phyloP scores from a whole-genome alignment of 1,140 invertebrate species.

The Oryctes rhinoceros region DNA sequence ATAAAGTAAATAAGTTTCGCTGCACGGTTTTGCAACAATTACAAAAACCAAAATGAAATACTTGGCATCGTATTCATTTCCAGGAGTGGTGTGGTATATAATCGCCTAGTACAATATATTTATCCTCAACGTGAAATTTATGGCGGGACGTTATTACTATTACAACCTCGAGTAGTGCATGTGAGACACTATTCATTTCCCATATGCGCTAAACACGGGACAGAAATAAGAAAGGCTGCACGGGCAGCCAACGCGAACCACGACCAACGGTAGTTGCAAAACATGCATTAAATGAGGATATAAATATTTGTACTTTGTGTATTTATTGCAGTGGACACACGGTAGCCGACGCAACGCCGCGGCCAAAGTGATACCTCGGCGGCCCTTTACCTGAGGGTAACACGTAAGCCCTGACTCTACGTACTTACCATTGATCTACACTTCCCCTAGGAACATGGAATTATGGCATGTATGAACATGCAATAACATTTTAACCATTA shows the following conservation, averaged over 20 bases:
- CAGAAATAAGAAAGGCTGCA: slow-evolving; percentile 19
- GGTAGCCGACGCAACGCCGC: slow-evolving; percentile 19
- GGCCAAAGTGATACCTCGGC: slow-evolving; percentile 12
- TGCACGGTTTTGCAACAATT: too few species aligned
- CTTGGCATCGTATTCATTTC: neutral
- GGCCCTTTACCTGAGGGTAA: slow-evolving; percentile 37
- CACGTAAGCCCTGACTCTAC: slow-evolving; percentile 47
- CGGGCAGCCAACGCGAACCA: neutral
- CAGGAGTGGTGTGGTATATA: neutral
- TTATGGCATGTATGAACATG: slow-evolving; percentile 47
- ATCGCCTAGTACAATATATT: neutral
- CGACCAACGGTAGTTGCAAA: slow-evolving; percentile 26
- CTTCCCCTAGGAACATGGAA: slow-evolving; percentile 45
- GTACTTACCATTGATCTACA: slow-evolving; percentile 48
- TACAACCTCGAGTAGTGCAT: slow-evolving; percentile 22
- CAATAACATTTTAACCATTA: slow-evolving; percentile 50
- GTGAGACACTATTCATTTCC: slow-evolving; percentile 30
- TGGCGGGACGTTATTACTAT: slow-evolving; percentile 5
- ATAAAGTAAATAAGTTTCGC: too few species aligned
- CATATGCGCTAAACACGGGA: slow-evolving; percentile 19
- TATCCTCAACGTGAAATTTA: neutral
- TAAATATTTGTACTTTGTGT: slow-evolving; percentile 36
- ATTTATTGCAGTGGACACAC: slow-evolving; percentile 39
- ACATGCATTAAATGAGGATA: slow-evolving; percentile 40
- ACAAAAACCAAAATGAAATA: neutral